Base-by-base conservation (phyloP, 2,797 vertebrate genomes). In the Mionectes olivaceus region DNA sequence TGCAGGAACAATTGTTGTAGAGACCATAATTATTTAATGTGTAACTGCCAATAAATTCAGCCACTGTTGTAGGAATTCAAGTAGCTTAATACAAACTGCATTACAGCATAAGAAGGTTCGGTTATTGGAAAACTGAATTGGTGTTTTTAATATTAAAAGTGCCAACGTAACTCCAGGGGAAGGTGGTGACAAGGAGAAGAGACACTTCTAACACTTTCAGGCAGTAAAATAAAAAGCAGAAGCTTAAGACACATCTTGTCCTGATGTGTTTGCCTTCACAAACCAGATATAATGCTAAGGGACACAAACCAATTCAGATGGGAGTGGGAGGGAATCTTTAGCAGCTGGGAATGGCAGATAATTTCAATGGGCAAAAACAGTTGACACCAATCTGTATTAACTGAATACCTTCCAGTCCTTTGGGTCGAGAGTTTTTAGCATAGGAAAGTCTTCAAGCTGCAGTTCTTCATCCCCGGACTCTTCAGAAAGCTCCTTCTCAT, bases 401-500 rank as follows among this genome's bases (percentile, higher is more conserved):
- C 37, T 5, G 13, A 43, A 52, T 98, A 99, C 99, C 99, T 99
- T 99, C 99, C 99, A 99, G 98, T 99, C 99, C 98, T 99, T 99
- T 84, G 99, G 99, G 93, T 99, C 99, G 55, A 99, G 99, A 28
- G 99, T 99, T 96, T 99, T 99, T 88, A 99, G 98, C 98, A 99
- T 98, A 15, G 99, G 97, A 96, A 99, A 99, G 87, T 99, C 99
- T 97, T 99, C 98, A 60, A 99, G 97, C 97, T 99, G 99, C 43
- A 99, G 94, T 95, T 99, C 99, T 91, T 99, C 99, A 97, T 99
- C 99, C 50, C 99, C 99, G 0, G 98, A 99, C 94, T 99, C 99
- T 93, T 99, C 99, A 7, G 98, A 99, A 61, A 99, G 98, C 94
- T 99, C 98, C 98, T 99, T 99, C 91, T 99, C 99, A 97, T 99